Base-by-base conservation (phyloP, 2,888 invertebrate species). In the Ctenicera cuprea region DNA sequence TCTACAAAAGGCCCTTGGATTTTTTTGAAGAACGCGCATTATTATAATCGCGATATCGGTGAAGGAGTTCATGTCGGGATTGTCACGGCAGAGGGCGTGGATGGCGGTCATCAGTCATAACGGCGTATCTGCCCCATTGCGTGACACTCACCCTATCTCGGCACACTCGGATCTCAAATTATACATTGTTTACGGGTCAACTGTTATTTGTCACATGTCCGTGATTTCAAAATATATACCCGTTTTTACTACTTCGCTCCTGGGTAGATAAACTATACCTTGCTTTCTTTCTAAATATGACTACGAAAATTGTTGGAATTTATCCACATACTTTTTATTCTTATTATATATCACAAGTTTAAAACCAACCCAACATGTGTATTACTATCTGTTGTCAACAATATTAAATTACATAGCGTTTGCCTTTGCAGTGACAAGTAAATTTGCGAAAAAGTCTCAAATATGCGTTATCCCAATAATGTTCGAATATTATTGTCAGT, bases 51-150 rank as follows among this genome's bases (percentile, higher is more conserved):
- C 70, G 61, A 71, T 66, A 67, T 71, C 71, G 71, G 65, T 62
- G 61, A 68, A 70, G 48, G 73, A 73, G 75, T 70, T 73, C 68
- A 81, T 82, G 82, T 82, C 82, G 82, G 80, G 81, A 83, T 83
- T 85, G 85, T 85, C 85, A 85, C 85, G 84, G 80, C 83, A 85
- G 81, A 84, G 84, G 86, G 85, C 86, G 86, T 85, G 86, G 85
- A 85, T 81, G 82, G 78, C 83, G 85, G 85, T 85, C 86, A 86
- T 86, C 86, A 86, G 85, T 86, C 86, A 86, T 86, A 86, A 85
- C 82, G 79, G 78, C 78, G 76, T 82, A 82, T 83, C 80, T 81
- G 78, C 76, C 78, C 75, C 79, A 71, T 84, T 79, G 85, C 85
- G 85, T 85, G 84, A 80, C 81, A 69, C 73, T 69, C 65, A 57